Base-by-base conservation (phyloP, 2,113 vertebrate genomes). In the Gavia stellata region DNA sequence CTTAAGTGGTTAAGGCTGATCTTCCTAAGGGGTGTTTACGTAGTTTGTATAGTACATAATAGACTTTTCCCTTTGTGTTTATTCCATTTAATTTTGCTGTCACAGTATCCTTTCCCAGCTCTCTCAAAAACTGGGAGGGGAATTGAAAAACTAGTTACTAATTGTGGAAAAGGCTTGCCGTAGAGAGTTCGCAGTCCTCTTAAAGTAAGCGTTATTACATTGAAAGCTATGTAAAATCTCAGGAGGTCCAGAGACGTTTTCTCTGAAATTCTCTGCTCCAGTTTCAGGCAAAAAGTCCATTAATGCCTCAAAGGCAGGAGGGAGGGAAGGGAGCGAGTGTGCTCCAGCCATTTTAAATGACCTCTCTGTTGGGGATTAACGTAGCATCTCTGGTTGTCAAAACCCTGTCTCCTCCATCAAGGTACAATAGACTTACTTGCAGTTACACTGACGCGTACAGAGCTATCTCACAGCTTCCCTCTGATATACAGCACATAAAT, bases 81-180 rank as follows among this genome's bases (percentile, higher is more conserved):
- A 88, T 77, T 80, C 74, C 23, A 82, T 89, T 91, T 96, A 67
- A 92, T 95, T 96, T 91, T 86, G 40, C 66, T 77, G 73, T 49
- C 58, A 63, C 7, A 52, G 12, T 33, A 44, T 96, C 66, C 53
- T 66, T 94, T 90, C 34, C 40, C 45, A 91, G 62, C 70, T 93
- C 31, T 81, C 53, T 82, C 34, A 89, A 87, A 91, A 80, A 20
- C 81, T 18, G 45, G 6, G 70, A 94, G 18, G 49, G 78, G 90
- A 94, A 96, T 42, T 95, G 73, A 95, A 90, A 97, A 90, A 34
- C 79, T 45, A 70, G 67, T 88, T 96, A 49, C 93, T 96, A 96
- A 96, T 90, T 95, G 82, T 77, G 79, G 95, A 83, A 86, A 94
- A 92, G 31, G 62, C 71, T 77, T 0, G 1, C 93, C 78, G 80